Percentiles rank a stretch among this genome's conserved stretches.
Evolutionary conservation across 2,888 invertebrate genomes (phyloP).

Genomic region (Archaeoteleia sp.): DNA sequence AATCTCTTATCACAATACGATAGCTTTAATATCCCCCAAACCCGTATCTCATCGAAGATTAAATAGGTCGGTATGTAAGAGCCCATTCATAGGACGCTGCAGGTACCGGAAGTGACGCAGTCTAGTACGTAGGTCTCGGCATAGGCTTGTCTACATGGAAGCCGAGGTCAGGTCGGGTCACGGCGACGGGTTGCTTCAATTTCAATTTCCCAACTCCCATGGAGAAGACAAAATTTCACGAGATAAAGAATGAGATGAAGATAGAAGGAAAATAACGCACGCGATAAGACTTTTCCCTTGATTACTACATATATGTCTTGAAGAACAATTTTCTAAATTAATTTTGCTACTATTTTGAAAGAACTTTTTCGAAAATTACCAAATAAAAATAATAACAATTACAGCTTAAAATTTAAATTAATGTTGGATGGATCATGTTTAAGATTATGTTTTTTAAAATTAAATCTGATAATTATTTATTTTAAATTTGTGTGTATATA

Average conservation of each 20-base stretch:
- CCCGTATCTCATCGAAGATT: conserved; percentile 27
- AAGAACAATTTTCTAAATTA: too few species aligned
- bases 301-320: conserved; percentile 1
- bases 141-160: conserved; percentile 23
- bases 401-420: too few species aligned
- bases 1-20: conserved; percentile 28
- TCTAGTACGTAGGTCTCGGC: conserved; percentile 19
- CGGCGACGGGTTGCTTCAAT: conserved; percentile 33
- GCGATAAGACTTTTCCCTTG: conserved; percentile 2
- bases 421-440: too few species aligned
- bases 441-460: too few species aligned
- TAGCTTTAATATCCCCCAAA: conserved; percentile 34
- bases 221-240: conserved; percentile 7
- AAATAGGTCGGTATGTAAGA: conserved; percentile 25
- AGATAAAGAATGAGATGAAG: conserved; percentile 10
- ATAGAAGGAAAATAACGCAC: conserved; percentile 5
- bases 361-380: too few species aligned
- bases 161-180: conserved; percentile 52
- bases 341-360: too few species aligned
- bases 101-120: conserved; percentile 36
- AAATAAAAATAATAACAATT: not conserved
- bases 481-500: too few species aligned
- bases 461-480: too few species aligned
- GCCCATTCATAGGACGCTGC: conserved; percentile 27
- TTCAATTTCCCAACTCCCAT: conserved; percentile 40